Evolutionary conservation across 2,888 invertebrate species (phyloP).

Genomic region (Poecilus cupreus): DNA sequence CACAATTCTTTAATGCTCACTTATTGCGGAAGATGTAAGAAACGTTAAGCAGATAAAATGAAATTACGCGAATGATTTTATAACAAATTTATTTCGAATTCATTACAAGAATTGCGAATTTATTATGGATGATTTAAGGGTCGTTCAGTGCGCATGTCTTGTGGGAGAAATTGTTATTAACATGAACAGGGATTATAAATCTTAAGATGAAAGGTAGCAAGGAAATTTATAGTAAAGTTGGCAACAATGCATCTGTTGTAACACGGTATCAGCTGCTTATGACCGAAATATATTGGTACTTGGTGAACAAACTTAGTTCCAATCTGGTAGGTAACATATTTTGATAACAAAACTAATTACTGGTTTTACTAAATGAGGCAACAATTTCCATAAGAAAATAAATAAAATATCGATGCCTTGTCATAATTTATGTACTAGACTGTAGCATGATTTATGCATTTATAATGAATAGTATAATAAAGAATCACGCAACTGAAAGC

Average conservation of each 20-base stretch:
- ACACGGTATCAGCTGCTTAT: conserved; percentile 54
- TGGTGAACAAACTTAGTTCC: conserved; percentile 50
- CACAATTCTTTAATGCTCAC: conserved; percentile 43
- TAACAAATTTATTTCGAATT: not conserved
- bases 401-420: conserved; percentile 16
- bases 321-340: conserved; percentile 51
- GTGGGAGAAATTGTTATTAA: not conserved
- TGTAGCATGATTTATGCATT: conserved; percentile 28
- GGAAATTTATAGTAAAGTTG: conserved; percentile 41
- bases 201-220: not conserved
- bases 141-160: not conserved
- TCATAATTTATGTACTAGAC: conserved; percentile 20
- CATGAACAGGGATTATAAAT: conserved; percentile 5
- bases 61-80: conserved; percentile 15
- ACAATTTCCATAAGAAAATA: conserved; percentile 23
- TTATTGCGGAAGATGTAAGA: conserved; percentile 3
- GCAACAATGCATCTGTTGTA: conserved; percentile 41
- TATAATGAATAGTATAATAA: conserved; percentile 36
- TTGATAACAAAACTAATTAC: conserved; percentile 57
- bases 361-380: conserved; percentile 29
- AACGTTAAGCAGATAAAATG: conserved; percentile 12
- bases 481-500: conserved; percentile 6
- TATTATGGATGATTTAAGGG: not conserved
- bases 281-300: conserved; percentile 56
- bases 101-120: not conserved